phyloP scores from a whole-genome alignment of 2,888 invertebrate genomes.

The Eremobia ochroleuca region DNA sequence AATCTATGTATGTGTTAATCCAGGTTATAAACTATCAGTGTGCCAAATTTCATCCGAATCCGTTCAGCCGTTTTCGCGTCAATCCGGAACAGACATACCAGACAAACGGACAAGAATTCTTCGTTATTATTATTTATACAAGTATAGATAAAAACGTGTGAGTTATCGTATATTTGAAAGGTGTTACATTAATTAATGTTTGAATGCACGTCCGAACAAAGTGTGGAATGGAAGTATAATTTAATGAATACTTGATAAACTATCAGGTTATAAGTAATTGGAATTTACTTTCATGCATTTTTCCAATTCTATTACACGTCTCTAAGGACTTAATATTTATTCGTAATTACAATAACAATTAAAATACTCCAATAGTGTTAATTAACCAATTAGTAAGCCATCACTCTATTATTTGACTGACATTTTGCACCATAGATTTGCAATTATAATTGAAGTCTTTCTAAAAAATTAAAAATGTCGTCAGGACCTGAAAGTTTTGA shows the following conservation, averaged over 20 bases:
- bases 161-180: constrained; percentile 11
- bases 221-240: background rate
- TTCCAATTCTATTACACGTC: constrained; percentile 28
- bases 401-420: background rate
- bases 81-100: background rate
- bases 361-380: background rate
- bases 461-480: too few relatives aligned
- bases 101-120: background rate
- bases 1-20: background rate
- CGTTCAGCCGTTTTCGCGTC: background rate
- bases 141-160: background rate
- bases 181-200: background rate
- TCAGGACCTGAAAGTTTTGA: too few relatives aligned
- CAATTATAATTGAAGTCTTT: background rate
- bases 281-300: constrained; percentile 21
- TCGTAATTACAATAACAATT: constrained; percentile 7
- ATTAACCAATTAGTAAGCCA: background rate
- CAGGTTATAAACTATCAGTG: background rate
- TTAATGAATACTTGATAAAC: constrained; percentile 20
- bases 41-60: background rate
- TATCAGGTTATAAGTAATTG: constrained; percentile 6
- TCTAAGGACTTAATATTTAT: constrained; percentile 4
- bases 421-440: background rate
- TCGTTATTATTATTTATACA: background rate
- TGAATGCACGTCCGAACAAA: background rate